Conservation (phyloP, 2,888 invertebrate genomes). For the Ditula angustiorana region DNA sequence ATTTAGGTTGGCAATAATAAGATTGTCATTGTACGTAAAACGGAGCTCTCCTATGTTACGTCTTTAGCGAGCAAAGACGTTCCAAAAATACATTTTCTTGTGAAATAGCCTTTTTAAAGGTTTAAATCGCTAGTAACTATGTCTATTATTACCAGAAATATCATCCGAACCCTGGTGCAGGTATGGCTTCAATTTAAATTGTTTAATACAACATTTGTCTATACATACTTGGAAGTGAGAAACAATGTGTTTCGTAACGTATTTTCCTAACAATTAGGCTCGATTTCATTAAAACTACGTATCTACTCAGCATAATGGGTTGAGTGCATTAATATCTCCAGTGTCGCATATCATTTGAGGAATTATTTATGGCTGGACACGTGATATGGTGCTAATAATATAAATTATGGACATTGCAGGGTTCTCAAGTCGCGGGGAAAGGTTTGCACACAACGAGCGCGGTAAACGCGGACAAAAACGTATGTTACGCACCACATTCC, state of each 20-base stretch:
- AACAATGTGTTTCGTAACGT: constrained; percentile 74
- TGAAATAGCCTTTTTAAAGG: constrained; percentile 59
- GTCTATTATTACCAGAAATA: constrained; percentile 75
- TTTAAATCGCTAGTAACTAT: constrained; percentile 54
- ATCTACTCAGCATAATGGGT: constrained; percentile 2
- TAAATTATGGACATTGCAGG: constrained; percentile 58
- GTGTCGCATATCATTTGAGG: constrained; percentile 21
- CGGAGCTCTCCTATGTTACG: constrained; percentile 58
- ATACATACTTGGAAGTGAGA: constrained; percentile 14
- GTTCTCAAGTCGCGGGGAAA: constrained; percentile 71
- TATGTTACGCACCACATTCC: constrained; percentile 71
- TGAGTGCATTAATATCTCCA: constrained; percentile 10
- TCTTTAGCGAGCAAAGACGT: constrained; percentile 56
- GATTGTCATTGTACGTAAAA: constrained; percentile 52
- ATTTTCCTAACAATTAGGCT: constrained; percentile 25
- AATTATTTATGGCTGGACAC: constrained; percentile 40
- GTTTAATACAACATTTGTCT: constrained; percentile 6
- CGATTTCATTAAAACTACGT: constrained; percentile 7
- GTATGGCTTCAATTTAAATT: constrained; percentile 52
- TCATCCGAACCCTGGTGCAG: constrained; percentile 74
- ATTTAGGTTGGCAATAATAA: constrained; percentile 31
- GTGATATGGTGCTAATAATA: constrained; percentile 45
- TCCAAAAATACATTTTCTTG: constrained; percentile 68
- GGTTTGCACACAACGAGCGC: constrained; percentile 76
- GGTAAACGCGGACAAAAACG: constrained; percentile 74